Evolutionary conservation across 23 tunicate species (phyloP), one percentile per base, ranked within the genome.

Genomic region (Phallusia fumigata): DNA sequence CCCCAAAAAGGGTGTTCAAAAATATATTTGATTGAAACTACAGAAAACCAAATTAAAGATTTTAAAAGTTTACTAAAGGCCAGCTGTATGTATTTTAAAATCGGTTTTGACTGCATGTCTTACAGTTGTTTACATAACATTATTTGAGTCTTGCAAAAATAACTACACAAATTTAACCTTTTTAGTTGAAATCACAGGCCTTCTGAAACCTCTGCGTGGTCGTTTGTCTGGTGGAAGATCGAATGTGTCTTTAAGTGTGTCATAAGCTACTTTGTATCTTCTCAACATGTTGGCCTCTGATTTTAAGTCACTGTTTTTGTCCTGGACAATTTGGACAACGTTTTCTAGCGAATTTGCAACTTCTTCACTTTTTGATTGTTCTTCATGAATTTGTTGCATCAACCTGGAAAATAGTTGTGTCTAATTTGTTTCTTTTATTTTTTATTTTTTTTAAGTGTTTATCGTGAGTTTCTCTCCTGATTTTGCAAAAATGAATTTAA

Each of bases 221-320:
- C 97, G 53, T 73, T 87, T 88, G 50, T 93, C 97, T 44, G 97
- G 84, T 16, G 97, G 92, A 19, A 93, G 83, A 85, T 93, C 97
- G 34, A 93, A 93, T 5, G 89, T 88, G 76, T 88, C 92, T 52
- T 93, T 93, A 47, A 93, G 74, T 6, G 84, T 88, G 33, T 93
- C 93, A 78, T 93, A 93, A 22, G 91, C 79, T 0, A 82, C 65
- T 69, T 93, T 93, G 73, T 93, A 93, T n/a, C 86, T 83, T 19
- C 92, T 64, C 32, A 93, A 82, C 0, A 47, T 78, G 8, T 76
- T 76, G n/a, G 53, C 64, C 76, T 82, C 86, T 69, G 47, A 52
- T 50, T 78, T 49, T 65, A 86, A 49, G 15, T 79, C 49, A 31
- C 47, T 64, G 49, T 80, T 79, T 44, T 50, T 86, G 19, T 36